These are phyloP conservation scores for Eriosoma lanigerum DNA, from an alignment of 1,140 invertebrate genomes.

Conservation along the genomic window DNA sequence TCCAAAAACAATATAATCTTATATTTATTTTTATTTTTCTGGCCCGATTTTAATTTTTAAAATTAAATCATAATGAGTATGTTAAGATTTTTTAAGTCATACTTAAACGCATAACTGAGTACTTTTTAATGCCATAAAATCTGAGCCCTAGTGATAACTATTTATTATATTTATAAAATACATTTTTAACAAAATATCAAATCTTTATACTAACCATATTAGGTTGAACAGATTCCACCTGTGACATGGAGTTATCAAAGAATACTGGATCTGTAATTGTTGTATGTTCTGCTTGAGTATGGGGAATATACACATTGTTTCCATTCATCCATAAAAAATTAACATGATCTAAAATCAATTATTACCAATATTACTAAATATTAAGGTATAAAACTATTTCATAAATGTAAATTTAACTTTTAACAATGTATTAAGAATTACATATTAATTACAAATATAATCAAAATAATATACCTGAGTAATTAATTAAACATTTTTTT, in stretches of 20 bases:
- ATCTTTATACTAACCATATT: slow-evolving; percentile 6
- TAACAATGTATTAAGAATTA: not conserved
- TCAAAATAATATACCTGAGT: too few species aligned
- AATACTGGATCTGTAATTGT: slow-evolving; percentile 11
- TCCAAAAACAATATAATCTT: too few species aligned
- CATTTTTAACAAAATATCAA: too few species aligned
- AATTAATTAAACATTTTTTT: too few species aligned
- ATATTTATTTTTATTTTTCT: too few species aligned
- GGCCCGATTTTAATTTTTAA: too few species aligned
- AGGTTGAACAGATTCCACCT: not conserved
- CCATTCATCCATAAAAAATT: slow-evolving; percentile 49
- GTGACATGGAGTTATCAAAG: slow-evolving; percentile 26
- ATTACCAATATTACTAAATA: not conserved
- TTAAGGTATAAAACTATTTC: not conserved
- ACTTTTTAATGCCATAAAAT: too few species aligned
- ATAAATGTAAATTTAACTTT: not conserved
- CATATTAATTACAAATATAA: not conserved
- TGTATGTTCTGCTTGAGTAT: slow-evolving; percentile 10
- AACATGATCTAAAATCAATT: slow-evolving; percentile 17
- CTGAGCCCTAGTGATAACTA: too few species aligned
- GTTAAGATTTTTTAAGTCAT: too few species aligned
- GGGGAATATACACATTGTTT: slow-evolving; percentile 22
- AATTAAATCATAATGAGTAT: too few species aligned
- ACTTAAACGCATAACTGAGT: too few species aligned
- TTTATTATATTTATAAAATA: too few species aligned